Conservation (phyloP, 2,888 invertebrate genomes). For the Mamestra brassicae region DNA sequence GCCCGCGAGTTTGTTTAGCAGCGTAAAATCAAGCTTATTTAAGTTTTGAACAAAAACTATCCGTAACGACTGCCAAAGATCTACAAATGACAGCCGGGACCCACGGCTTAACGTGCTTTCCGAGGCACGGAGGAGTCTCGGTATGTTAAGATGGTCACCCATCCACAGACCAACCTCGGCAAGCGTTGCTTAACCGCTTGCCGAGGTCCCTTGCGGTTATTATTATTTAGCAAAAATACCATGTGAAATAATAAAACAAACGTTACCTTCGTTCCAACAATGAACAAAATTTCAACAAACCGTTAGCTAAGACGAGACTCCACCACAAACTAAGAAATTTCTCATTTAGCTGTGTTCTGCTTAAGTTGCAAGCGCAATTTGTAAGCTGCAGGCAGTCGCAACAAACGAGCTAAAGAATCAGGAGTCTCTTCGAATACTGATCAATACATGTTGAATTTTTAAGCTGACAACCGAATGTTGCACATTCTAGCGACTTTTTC, state of each 20-base stretch:
- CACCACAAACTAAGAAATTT: slow-evolving; percentile 46
- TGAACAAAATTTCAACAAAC: slow-evolving; percentile 55
- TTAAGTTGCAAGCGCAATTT: slow-evolving; percentile 51
- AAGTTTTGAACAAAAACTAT: not conserved
- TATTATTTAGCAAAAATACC: no score
- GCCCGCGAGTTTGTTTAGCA: not conserved
- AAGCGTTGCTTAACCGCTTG: no score
- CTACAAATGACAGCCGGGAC: no score
- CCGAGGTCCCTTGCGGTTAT: no score
- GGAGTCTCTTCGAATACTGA: slow-evolving; percentile 31
- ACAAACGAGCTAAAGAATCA: slow-evolving; percentile 43
- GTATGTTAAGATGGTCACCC: no score
- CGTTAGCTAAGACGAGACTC: slow-evolving; percentile 44
- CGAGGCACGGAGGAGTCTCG: no score
- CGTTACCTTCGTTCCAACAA: slow-evolving; percentile 11
- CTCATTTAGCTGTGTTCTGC: slow-evolving; percentile 47
- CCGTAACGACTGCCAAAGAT: no score
- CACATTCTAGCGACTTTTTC: not conserved
- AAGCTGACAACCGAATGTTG: slow-evolving; percentile 14
- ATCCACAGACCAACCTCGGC: no score
- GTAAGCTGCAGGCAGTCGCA: slow-evolving; percentile 40
- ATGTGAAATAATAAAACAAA: not conserved
- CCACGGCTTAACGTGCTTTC: no score
- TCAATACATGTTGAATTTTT: slow-evolving; percentile 15
- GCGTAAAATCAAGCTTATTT: not conserved